Conservation (phyloP, 2,888 invertebrate genomes). For the Caenorhabditis plicata region DNA sequence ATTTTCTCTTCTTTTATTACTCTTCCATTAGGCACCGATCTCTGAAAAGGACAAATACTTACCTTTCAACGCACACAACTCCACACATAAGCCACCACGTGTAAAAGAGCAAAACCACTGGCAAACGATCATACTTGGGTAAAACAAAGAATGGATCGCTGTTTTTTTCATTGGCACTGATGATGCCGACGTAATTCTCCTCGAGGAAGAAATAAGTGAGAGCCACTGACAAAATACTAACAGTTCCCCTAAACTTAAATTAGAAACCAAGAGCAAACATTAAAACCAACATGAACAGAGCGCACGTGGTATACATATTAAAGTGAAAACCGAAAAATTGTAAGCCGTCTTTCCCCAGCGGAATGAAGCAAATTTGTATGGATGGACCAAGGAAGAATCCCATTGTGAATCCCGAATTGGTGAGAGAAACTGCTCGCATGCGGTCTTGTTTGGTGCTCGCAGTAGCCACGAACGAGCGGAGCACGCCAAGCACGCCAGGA, state of each 20-base stretch:
- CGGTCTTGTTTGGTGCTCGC: conserved; percentile 45
- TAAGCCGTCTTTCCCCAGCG: conserved; percentile 28
- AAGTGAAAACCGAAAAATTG: conserved; percentile 21
- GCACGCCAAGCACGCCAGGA: conserved; percentile 37
- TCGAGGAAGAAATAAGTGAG: conserved; percentile 22
- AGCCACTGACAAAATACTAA: conserved; percentile 17
- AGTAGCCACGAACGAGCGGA: conserved; percentile 37
- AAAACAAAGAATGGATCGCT: conserved; percentile 38
- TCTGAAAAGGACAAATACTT: background rate
- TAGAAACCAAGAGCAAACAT: too few relatives aligned
- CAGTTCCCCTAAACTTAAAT: too few relatives aligned
- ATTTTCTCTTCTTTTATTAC: background rate
- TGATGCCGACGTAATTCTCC: conserved; percentile 42
- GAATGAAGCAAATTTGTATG: conserved; percentile 35
- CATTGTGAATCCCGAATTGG: conserved; percentile 39
- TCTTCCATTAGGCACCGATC: too few relatives aligned
- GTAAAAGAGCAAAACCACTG: conserved; percentile 31
- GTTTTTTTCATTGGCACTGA: conserved; percentile 28
- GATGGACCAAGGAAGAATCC: conserved; percentile 45
- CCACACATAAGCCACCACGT: conserved; percentile 39
- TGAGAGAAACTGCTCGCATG: conserved; percentile 38
- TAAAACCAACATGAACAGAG: conserved; percentile 34
- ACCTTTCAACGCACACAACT: conserved; percentile 27
- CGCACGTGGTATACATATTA: conserved; percentile 45
- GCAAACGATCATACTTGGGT: conserved; percentile 33